Percentiles rank a stretch among this genome's conserved stretches.
These are phyloP conservation scores for Lucinisca nassula DNA, from an alignment of 2,888 invertebrate species.

Conservation along the genomic window DNA sequence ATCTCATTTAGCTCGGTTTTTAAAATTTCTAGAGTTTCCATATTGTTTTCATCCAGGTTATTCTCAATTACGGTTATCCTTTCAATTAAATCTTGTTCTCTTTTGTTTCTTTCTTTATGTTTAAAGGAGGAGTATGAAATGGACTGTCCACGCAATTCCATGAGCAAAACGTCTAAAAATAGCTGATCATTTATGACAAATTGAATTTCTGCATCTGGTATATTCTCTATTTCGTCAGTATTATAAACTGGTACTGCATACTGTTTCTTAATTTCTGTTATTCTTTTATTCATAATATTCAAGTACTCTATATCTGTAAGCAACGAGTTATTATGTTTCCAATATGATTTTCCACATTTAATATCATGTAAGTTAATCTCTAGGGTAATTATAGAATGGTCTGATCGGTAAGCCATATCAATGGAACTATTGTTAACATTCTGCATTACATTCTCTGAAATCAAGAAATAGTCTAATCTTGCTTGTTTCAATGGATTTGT, in stretches of 20 bases:
- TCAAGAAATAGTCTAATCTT: background rate
- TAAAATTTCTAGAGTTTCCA: background rate
- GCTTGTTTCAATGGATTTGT: background rate
- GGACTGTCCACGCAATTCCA: constrained; percentile 18
- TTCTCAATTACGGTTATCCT: background rate
- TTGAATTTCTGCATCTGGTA: constrained; percentile 15
- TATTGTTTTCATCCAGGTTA: background rate
- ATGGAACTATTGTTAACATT: background rate
- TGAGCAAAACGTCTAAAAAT: constrained; percentile 17
- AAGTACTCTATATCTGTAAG: background rate
- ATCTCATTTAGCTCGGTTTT: background rate
- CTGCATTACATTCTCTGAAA: background rate
- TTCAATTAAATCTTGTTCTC: background rate
- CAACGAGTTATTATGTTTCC: constrained; percentile 3
- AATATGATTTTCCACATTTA: background rate
- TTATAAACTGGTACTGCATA: constrained; percentile 8
- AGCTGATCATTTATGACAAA: constrained; percentile 25
- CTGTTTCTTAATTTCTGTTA: constrained; percentile 13
- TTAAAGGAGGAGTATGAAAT: constrained; percentile 23
- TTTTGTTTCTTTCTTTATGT: background rate
- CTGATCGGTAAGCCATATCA: background rate
- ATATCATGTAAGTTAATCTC: background rate
- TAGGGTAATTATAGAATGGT: background rate
- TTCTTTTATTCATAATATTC: constrained; percentile 2
- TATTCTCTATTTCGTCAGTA: background rate